Evolutionary conservation across 2,888 invertebrate species (phyloP), one percentile per base, ranked within the genome.

Genomic region (Catocala fraxini): DNA sequence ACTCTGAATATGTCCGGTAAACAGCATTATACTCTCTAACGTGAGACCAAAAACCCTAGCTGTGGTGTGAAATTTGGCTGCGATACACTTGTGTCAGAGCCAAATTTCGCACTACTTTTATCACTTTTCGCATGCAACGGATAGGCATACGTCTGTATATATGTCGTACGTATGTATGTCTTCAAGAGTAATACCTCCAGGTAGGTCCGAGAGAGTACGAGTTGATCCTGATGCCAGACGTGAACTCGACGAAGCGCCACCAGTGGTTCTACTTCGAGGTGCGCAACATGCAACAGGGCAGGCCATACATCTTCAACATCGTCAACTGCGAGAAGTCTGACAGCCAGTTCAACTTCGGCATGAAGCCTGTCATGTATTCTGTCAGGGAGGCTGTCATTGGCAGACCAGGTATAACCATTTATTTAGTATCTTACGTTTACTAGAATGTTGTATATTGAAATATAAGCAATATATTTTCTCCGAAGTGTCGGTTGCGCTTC

Each of bases 261-360:
- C 97, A 98, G 82, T 98, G 98, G 98, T 98, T 98, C 90, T 98
- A 98, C 90, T 98, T 98, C 84, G 97, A 97, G 91, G 96, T 98
- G n/a, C 95, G 95, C 46, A 96, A 97, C 86, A 97, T 97, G 96
- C 95, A 96, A 57, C 95, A 95, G 59, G 92, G 95, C 4, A 89
- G 95, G 0, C 94, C 96, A 0, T 98, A 98, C 86, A 95, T 96
- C 47, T 98, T 98, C 91, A 98, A 98, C 86, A 97, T 98, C 57
- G 95, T 98, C 77, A 98, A 98, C 92, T 97, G 97, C 89, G 97
- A 98, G 84, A 98, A 98, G 87, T 95, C 96, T 45, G 97, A 97
- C 84, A 97, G 97, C 77, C 97, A 98, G 89, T 98, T 97, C 87
- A 97, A 97, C 86, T 97, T 96, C 84, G 98, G 98, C 49, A 98